These are phyloP conservation scores for Microtus pennsylvanicus DNA, from an alignment of 2,113 vertebrate genomes.

Conservation along the genomic window DNA sequence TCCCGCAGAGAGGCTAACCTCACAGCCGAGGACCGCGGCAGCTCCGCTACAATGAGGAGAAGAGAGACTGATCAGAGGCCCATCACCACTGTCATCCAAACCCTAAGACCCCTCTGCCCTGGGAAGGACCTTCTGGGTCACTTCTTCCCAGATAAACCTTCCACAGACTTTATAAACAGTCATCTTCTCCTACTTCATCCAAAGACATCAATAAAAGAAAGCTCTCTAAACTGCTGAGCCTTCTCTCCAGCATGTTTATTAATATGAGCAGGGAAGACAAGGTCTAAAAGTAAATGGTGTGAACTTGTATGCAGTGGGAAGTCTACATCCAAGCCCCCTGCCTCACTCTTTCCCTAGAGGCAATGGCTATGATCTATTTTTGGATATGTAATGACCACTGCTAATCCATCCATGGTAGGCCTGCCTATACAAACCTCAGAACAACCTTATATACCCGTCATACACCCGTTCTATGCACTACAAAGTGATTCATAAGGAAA, in stretches of 20 bases:
- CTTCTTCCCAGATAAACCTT: not conserved
- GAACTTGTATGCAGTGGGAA: not conserved
- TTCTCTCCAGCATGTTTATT: not conserved
- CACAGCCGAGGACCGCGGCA: constrained; percentile 92
- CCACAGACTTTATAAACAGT: not conserved
- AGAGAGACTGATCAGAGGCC: constrained; percentile 76
- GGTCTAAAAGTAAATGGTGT: not conserved
- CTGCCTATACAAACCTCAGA: not conserved
- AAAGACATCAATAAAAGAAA: not conserved
- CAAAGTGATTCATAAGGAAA: not conserved
- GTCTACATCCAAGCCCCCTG: not conserved
- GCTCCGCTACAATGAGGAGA: constrained; percentile 87
- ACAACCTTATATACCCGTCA: not conserved
- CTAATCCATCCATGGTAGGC: not conserved
- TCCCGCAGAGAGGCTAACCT: constrained; percentile 93
- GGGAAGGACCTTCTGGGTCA: not conserved
- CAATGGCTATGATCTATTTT: not conserved
- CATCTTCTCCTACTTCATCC: not conserved
- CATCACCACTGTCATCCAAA: accelerated
- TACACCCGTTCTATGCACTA: not conserved
- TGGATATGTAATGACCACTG: not conserved
- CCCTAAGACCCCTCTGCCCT: not conserved
- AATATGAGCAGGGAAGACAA: not conserved
- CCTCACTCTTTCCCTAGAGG: not conserved
- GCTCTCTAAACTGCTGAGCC: not conserved